These are phyloP conservation scores for Smittia aterrima DNA, from an alignment of 2,888 invertebrate genomes.

Conservation along the genomic window DNA sequence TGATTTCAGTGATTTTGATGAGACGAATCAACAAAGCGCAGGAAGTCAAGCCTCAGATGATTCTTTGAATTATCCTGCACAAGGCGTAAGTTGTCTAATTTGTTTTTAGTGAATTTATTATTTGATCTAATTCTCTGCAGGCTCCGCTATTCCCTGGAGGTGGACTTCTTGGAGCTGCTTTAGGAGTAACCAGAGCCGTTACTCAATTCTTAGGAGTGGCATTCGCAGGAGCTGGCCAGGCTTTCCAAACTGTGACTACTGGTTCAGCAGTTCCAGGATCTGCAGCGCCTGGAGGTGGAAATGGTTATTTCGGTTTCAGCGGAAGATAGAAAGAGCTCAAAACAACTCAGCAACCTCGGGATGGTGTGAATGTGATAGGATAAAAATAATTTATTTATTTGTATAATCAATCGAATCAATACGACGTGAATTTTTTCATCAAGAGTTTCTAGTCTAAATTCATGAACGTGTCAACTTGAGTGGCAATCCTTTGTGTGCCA, in stretches of 20 bases:
- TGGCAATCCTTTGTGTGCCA: constrained; percentile 30
- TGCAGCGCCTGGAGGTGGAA: not conserved
- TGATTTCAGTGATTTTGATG: constrained; percentile 53
- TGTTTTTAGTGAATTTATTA: constrained; percentile 13
- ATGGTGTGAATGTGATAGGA: not conserved
- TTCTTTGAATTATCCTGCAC: not conserved
- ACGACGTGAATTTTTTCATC: not conserved
- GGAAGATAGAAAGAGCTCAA: not conserved
- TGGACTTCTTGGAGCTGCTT: constrained; percentile 66
- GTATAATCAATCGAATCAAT: not conserved
- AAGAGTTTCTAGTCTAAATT: not conserved
- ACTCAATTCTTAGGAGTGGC: constrained; percentile 76
- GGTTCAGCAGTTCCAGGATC: not conserved
- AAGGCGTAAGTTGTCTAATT: not conserved
- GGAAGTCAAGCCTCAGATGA: not conserved
- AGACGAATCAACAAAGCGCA: constrained; percentile 45
- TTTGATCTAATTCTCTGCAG: not conserved
- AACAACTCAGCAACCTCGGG: not conserved
- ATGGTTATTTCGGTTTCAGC: constrained; percentile 18
- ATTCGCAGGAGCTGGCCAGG: constrained; percentile 58
- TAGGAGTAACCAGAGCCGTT: constrained; percentile 74
- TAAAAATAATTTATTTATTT: constrained; percentile 22
- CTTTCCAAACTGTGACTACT: constrained; percentile 18
- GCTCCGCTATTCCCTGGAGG: constrained; percentile 45
- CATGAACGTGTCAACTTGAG: not conserved